Percentiles rank a stretch among this genome's conserved stretches.
Conservation (phyloP, 2,888 invertebrate species). For the Trachelus iudaicus region DNA sequence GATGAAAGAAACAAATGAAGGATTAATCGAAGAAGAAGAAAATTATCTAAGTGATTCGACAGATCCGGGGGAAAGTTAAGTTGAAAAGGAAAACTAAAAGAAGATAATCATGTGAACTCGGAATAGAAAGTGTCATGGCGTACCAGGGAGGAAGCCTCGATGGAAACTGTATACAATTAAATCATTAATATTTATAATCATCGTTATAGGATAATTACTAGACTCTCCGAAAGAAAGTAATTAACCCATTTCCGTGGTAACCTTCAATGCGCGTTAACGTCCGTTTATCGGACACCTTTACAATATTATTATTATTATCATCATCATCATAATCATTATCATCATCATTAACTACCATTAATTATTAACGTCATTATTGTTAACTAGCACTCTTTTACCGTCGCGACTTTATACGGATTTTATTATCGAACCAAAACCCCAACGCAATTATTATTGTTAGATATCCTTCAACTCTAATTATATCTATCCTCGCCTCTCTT, state of each 20-base stretch:
- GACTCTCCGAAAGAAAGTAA: background rate
- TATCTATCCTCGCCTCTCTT: background rate
- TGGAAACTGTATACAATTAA: background rate
- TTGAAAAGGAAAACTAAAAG: background rate
- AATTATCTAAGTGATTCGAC: background rate
- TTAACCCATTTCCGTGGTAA: background rate
- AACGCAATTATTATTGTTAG: background rate
- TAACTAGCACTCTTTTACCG: background rate
- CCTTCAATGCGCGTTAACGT: background rate
- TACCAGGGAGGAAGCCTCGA: background rate
- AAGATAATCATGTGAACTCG: background rate
- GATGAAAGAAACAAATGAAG: background rate
- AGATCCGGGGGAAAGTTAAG: background rate
- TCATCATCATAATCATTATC: constrained; percentile 20
- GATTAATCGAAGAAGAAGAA: background rate
- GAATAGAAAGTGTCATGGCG: background rate
- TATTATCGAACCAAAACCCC: background rate
- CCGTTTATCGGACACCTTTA: constrained; percentile 12
- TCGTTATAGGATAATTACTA: constrained; percentile 2
- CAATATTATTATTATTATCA: constrained; percentile 11
- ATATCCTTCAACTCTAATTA: background rate
- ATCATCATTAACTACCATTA: constrained; percentile 20
- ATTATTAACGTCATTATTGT: background rate
- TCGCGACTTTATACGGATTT: background rate
- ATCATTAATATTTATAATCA: constrained; percentile 3